Evolutionary conservation across 2,113 vertebrate genomes (phyloP).

Genomic region (Neopipo cinnamomea): DNA sequence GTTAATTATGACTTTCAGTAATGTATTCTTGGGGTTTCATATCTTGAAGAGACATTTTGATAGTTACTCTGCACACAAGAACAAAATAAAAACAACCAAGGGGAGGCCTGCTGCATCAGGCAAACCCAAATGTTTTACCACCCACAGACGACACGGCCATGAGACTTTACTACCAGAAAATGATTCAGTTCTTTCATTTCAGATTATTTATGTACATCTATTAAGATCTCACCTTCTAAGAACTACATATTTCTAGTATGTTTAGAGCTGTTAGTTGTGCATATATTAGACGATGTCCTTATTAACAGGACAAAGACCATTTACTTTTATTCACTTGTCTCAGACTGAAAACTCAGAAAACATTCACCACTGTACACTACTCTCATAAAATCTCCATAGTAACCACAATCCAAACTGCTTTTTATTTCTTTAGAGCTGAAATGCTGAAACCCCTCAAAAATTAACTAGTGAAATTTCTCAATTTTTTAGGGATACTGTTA

Average conservation of each 20-base stretch:
- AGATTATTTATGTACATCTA: neutral
- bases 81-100: neutral
- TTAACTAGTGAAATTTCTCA: neutral
- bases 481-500: neutral
- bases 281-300: neutral
- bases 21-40: neutral
- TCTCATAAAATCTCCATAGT: neutral
- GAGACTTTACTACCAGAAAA: neutral
- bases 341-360: neutral
- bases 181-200: neutral
- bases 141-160: accelerated
- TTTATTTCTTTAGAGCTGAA: neutral
- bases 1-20: neutral
- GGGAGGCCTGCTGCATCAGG: neutral
- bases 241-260: neutral
- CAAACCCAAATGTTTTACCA: neutral
- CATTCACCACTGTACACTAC: neutral
- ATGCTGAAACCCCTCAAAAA: neutral
- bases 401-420: neutral
- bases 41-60: neutral
- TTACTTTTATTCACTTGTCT: neutral
- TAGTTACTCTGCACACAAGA: neutral
- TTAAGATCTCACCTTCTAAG: neutral
- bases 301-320: neutral
- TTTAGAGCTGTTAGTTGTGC: accelerated